A percentile compares a stretch with the other conserved stretches of the same genome.
Evolutionary conservation across 2,888 invertebrate species (phyloP).

Genomic region (Sesia apiformis): DNA sequence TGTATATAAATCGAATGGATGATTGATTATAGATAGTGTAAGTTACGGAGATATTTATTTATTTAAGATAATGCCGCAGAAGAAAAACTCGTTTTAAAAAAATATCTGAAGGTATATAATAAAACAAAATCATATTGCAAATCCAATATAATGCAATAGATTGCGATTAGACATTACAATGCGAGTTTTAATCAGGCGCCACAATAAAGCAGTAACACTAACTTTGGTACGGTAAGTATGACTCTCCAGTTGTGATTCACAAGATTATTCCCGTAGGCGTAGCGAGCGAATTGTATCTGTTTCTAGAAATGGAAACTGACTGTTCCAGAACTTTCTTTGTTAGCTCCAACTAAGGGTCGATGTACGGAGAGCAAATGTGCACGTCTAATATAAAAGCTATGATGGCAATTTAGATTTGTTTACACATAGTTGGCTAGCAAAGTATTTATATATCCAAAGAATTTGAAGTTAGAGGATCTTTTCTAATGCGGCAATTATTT

Average conservation of each 20-base stretch:
- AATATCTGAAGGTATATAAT: no score
- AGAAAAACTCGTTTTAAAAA: no score
- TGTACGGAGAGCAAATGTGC: slow-evolving; percentile 1
- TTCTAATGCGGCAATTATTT: no score
- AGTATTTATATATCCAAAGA: no score
- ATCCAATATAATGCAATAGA: no score
- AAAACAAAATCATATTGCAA: no score
- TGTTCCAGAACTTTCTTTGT: slow-evolving; percentile 43
- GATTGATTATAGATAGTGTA: no score
- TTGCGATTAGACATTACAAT: no score
- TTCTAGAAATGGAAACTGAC: slow-evolving; percentile 51
- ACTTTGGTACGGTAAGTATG: slow-evolving; percentile 34
- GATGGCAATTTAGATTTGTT: neutral
- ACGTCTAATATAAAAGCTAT: neutral
- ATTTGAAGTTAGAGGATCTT: no score
- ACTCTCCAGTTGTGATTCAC: slow-evolving; percentile 44
- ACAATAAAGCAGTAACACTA: slow-evolving; percentile 3
- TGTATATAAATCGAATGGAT: neutral
- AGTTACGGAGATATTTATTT: no score
- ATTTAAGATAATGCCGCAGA: no score
- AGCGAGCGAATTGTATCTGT: slow-evolving; percentile 34
- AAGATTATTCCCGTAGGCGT: slow-evolving; percentile 49
- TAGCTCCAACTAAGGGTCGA: slow-evolving; percentile 11
- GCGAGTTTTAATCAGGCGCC: neutral
- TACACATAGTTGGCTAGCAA: neutral